Percentiles rank a stretch among this genome's conserved stretches.
Evolutionary conservation across 2,888 invertebrate genomes (phyloP).

Genomic region (Stegana nigrithorax): DNA sequence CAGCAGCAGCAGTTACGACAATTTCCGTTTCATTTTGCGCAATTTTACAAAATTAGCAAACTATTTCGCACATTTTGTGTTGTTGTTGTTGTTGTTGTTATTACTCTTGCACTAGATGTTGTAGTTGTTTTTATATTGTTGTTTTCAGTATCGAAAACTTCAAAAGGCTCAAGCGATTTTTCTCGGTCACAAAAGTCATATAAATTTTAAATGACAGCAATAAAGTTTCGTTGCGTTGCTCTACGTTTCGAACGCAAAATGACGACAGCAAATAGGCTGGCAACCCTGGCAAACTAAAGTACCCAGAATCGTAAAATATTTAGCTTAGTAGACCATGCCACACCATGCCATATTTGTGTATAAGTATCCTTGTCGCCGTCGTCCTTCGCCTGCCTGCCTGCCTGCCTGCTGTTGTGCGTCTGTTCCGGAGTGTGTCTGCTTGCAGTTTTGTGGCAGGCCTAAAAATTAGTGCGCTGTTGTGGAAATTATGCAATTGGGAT

Average conservation of each 20-base stretch:
- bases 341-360: no score
- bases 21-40: conserved; percentile 17
- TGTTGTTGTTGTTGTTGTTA: conserved; percentile 20
- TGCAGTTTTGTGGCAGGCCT: conserved; percentile 16
- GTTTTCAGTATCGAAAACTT: conserved; percentile 11
- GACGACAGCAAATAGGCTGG: background rate
- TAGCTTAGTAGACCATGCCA: background rate
- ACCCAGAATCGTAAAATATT: background rate
- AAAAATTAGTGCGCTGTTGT: conserved; percentile 41
- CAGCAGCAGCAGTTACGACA: no score
- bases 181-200: conserved; percentile 52
- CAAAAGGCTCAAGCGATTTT: background rate
- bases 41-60: conserved; percentile 48
- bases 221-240: conserved; percentile 5
- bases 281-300: background rate
- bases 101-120: conserved; percentile 21
- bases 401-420: background rate
- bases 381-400: no score
- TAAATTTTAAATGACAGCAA: conserved; percentile 55
- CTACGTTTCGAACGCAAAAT: background rate
- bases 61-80: conserved; percentile 38
- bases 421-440: background rate
- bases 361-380: background rate
- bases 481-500: conserved; percentile 46
- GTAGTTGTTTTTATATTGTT: conserved; percentile 26